phyloP scores from a whole-genome alignment of 2,113 vertebrate genomes.

The Promerops cafer region DNA sequence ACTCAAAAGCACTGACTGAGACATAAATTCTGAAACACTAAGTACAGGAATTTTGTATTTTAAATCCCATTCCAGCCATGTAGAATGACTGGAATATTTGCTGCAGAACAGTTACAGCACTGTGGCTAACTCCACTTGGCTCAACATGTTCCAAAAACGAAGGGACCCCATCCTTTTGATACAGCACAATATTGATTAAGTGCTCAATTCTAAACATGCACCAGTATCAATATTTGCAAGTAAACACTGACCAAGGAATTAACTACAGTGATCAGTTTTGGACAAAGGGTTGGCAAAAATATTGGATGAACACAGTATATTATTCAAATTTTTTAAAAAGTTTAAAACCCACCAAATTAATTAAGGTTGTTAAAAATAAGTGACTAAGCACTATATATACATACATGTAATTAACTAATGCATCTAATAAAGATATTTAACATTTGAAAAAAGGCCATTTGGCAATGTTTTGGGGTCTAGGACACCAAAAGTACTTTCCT shows the following conservation, averaged over 20 bases:
- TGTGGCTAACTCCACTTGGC: neutral
- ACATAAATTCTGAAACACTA: neutral
- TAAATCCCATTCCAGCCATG: neutral
- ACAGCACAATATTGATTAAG: neutral
- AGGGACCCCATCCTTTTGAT: rapidly evolving
- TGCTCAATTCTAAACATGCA: neutral
- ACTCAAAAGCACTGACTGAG: neutral
- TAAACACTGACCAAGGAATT: neutral
- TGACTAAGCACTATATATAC: neutral
- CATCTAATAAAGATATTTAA: neutral
- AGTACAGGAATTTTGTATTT: neutral
- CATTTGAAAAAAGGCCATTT: neutral
- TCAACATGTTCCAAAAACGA: neutral
- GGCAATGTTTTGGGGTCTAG: neutral
- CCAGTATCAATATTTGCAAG: neutral
- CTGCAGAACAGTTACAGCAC: neutral
- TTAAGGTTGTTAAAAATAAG: neutral
- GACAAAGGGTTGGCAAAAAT: neutral
- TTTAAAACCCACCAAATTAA: rapidly evolving
- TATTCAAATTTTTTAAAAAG: neutral
- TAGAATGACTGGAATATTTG: neutral
- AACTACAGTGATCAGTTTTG: neutral
- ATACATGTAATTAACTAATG: neutral
- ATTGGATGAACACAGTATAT: neutral
- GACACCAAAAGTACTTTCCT: neutral